These are phyloP conservation scores for Setophaga kirtlandii DNA, from an alignment of 2,113 vertebrate genomes.

Conservation along the genomic window DNA sequence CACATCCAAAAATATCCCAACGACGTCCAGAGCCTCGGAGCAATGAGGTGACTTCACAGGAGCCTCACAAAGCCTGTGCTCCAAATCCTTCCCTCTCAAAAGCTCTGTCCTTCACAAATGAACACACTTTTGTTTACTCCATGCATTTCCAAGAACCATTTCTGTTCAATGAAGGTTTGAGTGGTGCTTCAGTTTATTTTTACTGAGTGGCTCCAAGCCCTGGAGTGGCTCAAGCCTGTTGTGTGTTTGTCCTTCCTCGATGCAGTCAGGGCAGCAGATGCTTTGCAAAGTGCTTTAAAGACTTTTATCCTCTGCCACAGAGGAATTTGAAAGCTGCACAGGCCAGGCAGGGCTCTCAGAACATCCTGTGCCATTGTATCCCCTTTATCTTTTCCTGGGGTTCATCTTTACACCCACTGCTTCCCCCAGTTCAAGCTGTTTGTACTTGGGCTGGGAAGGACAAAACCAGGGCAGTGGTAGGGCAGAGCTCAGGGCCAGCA, in stretches of 20 bases:
- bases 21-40: accelerated
- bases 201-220: not conserved
- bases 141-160: not conserved
- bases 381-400: not conserved
- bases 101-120: not conserved
- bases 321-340: not conserved
- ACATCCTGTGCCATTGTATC: accelerated
- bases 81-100: not conserved
- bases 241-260: not conserved
- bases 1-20: not conserved
- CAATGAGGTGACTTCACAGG: not conserved
- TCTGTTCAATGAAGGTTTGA: not conserved
- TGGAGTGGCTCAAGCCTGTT: not conserved
- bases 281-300: not conserved
- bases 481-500: not conserved
- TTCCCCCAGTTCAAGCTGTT: not conserved
- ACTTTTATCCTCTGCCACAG: not conserved
- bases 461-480: not conserved
- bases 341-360: not conserved
- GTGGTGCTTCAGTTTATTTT: constrained; percentile 32
- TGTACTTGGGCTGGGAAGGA: not conserved
- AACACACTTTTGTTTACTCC: not conserved
- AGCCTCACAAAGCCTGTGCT: accelerated
- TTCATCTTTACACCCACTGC: not conserved
- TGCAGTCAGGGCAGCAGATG: not conserved